A percentile compares a stretch with the other conserved stretches of the same genome.
phyloP scores from a whole-genome alignment of 2,888 invertebrate species.

The Pristionchus entomophagus region DNA sequence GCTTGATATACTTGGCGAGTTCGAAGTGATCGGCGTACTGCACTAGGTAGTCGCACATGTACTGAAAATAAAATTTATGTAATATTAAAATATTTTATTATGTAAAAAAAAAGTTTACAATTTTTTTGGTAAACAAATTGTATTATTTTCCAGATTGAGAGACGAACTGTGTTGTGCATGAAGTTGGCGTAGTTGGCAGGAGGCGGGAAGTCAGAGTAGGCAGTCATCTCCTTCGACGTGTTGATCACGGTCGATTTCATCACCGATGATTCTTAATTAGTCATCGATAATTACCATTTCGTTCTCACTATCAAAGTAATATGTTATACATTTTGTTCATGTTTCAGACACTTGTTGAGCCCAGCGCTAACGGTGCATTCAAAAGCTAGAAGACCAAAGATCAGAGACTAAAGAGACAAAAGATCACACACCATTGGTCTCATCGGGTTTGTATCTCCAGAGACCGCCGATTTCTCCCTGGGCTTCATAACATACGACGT shows the following conservation, averaged over 20 bases:
- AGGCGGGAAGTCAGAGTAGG: constrained; percentile 77
- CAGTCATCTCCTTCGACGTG: constrained; percentile 76
- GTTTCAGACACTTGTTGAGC: too few species aligned
- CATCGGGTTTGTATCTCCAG: constrained; percentile 65
- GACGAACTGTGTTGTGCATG: constrained; percentile 77
- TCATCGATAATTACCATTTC: constrained; percentile 4
- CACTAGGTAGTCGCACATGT: constrained; percentile 60
- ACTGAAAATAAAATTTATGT: background rate
- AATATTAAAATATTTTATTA: too few species aligned
- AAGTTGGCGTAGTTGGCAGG: constrained; percentile 77
- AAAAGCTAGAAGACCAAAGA: too few species aligned
- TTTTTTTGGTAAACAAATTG: too few species aligned
- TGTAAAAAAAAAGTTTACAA: too few species aligned
- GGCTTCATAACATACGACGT: constrained; percentile 74
- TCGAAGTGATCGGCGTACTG: constrained; percentile 68
- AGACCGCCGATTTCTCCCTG: constrained; percentile 74
- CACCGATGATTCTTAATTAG: constrained; percentile 70
- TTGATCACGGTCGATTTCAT: constrained; percentile 76
- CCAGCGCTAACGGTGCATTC: too few species aligned
- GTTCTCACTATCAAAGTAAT: background rate
- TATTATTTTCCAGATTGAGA: too few species aligned
- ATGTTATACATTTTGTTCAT: background rate
- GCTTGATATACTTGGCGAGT: constrained; percentile 65
- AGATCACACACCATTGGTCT: constrained; percentile 47
- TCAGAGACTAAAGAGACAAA: too few species aligned